These are phyloP conservation scores for Pachyuromys duprasi DNA, from an alignment of 2,797 vertebrate genomes.

Conservation along the genomic window DNA sequence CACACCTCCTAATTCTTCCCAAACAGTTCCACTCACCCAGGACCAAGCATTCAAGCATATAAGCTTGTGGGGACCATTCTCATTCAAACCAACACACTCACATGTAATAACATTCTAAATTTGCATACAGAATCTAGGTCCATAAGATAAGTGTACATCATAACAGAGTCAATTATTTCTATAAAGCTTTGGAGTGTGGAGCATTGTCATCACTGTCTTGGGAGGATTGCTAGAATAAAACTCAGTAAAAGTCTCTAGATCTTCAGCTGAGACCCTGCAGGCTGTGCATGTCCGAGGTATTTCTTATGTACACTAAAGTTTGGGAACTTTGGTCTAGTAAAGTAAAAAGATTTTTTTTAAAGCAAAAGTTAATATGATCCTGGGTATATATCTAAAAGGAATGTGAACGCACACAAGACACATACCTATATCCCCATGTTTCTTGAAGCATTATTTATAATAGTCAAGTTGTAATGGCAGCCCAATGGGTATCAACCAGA, in stretches of 20 bases:
- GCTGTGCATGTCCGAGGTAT: neutral
- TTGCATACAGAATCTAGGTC: slow-evolving; percentile 30
- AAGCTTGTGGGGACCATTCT: neutral
- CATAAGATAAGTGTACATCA: neutral
- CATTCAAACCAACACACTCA: neutral
- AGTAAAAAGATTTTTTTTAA: neutral
- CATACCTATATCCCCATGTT: neutral
- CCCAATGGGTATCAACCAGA: neutral
- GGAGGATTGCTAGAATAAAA: neutral
- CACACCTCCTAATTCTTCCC: neutral
- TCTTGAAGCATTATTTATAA: neutral
- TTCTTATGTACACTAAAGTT: neutral
- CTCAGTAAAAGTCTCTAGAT: neutral
- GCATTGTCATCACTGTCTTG: neutral
- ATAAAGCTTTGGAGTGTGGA: neutral
- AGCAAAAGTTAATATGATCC: neutral
- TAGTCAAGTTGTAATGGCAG: neutral
- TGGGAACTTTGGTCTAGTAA: neutral
- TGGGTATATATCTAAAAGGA: neutral
- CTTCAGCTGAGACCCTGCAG: neutral
- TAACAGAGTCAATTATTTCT: neutral
- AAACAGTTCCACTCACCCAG: neutral
- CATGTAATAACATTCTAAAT: neutral
- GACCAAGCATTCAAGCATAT: neutral
- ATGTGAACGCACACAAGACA: too few relatives aligned